A percentile compares a stretch with the other conserved stretches of the same genome.
phyloP scores from a whole-genome alignment of 2,113 vertebrate species.

The Dromiciops gliroides region DNA sequence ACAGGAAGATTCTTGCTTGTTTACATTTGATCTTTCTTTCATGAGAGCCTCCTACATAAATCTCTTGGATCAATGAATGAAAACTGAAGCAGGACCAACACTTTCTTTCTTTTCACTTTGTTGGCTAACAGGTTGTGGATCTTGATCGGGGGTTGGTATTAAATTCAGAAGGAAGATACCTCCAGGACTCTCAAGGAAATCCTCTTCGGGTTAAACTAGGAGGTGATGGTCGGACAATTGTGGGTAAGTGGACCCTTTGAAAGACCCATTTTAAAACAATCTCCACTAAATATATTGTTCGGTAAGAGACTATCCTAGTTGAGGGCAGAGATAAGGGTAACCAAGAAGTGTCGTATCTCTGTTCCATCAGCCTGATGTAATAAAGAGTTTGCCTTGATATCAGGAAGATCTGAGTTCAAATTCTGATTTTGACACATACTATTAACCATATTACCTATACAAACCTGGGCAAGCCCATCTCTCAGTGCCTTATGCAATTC shows the following conservation, averaged over 20 bases:
- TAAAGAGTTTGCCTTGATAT: neutral
- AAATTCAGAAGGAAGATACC: conserved; percentile 93
- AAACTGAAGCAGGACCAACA: neutral
- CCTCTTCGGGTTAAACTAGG: conserved; percentile 94
- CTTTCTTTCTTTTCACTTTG: conserved; percentile 11
- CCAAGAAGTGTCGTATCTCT: neutral
- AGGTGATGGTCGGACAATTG: conserved; percentile 95
- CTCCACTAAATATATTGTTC: neutral
- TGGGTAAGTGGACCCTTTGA: conserved; percentile 86
- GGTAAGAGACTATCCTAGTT: neutral
- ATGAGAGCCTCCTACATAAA: conserved; percentile 27
- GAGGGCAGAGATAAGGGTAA: neutral
- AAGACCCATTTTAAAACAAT: neutral
- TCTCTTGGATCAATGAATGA: conserved; percentile 24
- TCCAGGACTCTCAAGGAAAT: conserved; percentile 95
- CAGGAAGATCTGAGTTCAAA: neutral
- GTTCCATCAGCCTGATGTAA: neutral
- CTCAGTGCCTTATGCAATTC: neutral
- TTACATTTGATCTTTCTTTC: neutral
- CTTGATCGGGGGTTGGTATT: conserved; percentile 93
- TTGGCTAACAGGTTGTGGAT: conserved; percentile 91
- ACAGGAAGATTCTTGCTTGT: neutral
- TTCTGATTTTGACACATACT: neutral
- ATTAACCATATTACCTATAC: neutral
- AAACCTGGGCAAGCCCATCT: neutral